Conservation (phyloP, 2,113 vertebrate genomes). For the Cathartes aura region DNA sequence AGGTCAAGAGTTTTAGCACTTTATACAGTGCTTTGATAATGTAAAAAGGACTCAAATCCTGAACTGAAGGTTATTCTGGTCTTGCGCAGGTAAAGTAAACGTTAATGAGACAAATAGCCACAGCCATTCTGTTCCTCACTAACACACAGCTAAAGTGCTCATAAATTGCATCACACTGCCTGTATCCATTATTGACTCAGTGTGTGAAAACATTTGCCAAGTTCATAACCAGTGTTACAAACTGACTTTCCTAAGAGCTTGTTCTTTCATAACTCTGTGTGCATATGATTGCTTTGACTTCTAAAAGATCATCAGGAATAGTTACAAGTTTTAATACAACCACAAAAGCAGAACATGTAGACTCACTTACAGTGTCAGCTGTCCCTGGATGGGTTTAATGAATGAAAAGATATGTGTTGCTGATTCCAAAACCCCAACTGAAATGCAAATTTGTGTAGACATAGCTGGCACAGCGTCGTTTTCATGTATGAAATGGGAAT, state of each 20-base stretch:
- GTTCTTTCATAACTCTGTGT: background rate
- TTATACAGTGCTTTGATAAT: background rate
- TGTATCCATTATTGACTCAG: background rate
- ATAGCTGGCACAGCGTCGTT: background rate
- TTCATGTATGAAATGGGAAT: background rate
- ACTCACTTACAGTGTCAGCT: background rate
- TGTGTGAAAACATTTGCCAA: background rate
- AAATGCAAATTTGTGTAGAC: background rate
- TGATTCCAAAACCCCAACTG: background rate
- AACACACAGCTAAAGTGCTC: background rate
- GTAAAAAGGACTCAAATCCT: background rate
- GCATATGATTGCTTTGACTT: background rate
- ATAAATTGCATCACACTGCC: fast-evolving
- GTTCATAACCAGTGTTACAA: background rate
- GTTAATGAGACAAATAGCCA: background rate
- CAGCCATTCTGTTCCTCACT: background rate
- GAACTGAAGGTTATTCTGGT: background rate
- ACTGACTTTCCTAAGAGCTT: background rate
- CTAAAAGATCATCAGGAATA: background rate
- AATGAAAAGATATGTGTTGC: background rate
- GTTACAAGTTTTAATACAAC: background rate
- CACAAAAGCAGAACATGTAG: background rate
- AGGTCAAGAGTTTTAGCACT: background rate
- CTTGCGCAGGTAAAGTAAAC: background rate
- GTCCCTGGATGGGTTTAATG: background rate